These are phyloP conservation scores for Nineta flava DNA, from an alignment of 2,888 invertebrate species.

Conservation along the genomic window DNA sequence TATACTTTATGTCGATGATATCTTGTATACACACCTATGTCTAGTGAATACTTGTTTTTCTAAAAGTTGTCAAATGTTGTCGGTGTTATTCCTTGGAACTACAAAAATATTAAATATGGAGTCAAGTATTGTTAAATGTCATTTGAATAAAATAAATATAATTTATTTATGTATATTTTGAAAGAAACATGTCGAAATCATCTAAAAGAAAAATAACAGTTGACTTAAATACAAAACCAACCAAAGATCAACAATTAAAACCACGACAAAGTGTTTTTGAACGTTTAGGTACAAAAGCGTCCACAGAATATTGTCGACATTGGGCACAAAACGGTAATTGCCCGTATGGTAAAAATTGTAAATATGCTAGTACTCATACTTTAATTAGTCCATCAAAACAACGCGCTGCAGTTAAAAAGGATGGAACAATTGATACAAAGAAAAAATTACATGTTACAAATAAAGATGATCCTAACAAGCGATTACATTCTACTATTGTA, in stretches of 20 bases:
- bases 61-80: no score
- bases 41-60: no score
- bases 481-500: constrained; percentile 46
- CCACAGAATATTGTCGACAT: constrained; percentile 55
- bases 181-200: constrained; percentile 42
- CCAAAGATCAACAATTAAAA: constrained; percentile 30
- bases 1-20: no score
- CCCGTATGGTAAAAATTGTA: constrained; percentile 62
- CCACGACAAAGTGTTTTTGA: constrained; percentile 68
- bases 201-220: constrained; percentile 64
- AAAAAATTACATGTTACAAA: constrained; percentile 22
- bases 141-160: neutral
- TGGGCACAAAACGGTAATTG: constrained; percentile 65
- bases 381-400: constrained; percentile 62
- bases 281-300: constrained; percentile 61
- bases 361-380: constrained; percentile 57
- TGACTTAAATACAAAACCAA: constrained; percentile 46
- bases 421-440: constrained; percentile 27
- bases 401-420: constrained; percentile 44
- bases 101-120: neutral
- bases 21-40: no score
- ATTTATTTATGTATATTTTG: neutral
- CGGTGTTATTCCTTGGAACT: no score
- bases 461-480: constrained; percentile 47
- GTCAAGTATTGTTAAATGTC: neutral